phyloP scores from a whole-genome alignment of 1,140 invertebrate species.

The Sipha flava region DNA sequence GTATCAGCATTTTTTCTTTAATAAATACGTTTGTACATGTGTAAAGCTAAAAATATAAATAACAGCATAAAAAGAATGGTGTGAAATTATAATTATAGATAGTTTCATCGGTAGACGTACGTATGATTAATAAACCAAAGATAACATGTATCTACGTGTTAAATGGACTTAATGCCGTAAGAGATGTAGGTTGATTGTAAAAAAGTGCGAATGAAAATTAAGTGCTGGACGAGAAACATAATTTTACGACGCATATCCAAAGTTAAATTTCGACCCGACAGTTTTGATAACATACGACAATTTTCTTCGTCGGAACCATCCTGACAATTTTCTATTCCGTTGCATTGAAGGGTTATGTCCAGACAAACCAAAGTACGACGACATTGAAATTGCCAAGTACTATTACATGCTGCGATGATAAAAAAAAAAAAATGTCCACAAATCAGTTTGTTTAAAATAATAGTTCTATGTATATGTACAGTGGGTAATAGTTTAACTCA shows the following conservation, averaged over 20 bases:
- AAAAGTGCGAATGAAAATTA: background rate
- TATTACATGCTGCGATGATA: background rate
- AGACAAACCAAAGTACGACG: conserved; percentile 33
- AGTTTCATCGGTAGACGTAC: background rate
- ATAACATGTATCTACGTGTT: too few species aligned
- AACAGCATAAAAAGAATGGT: background rate
- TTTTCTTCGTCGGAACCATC: conserved; percentile 40
- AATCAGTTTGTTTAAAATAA: too few species aligned
- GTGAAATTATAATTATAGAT: background rate
- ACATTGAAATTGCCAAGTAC: conserved; percentile 6
- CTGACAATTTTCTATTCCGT: conserved; percentile 41
- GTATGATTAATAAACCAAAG: background rate
- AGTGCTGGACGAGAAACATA: background rate
- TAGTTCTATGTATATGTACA: too few species aligned
- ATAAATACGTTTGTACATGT: background rate
- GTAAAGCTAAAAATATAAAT: background rate
- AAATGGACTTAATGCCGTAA: too few species aligned
- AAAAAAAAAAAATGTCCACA: too few species aligned
- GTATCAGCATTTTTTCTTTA: background rate
- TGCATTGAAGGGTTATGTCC: conserved; percentile 33
- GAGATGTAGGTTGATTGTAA: too few species aligned
- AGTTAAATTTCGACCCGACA: background rate
- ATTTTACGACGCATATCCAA: background rate
- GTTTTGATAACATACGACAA: conserved; percentile 28
- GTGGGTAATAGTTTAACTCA: too few species aligned